phyloP scores from a whole-genome alignment of 2,113 vertebrate genomes.

The Capricornis sumatraensis region DNA sequence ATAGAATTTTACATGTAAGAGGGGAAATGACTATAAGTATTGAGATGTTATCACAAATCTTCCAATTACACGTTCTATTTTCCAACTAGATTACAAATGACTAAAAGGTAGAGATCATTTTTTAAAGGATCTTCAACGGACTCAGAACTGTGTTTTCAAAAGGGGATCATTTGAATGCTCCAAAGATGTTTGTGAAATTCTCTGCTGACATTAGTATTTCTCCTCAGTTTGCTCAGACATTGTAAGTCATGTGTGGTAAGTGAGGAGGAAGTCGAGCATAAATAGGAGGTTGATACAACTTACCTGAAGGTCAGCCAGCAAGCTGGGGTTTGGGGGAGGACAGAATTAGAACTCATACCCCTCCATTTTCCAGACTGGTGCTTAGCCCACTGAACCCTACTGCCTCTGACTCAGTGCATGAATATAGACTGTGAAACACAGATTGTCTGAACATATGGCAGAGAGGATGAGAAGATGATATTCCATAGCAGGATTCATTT shows the following conservation, averaged over 20 bases:
- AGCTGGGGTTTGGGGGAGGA: slow-evolving; percentile 24
- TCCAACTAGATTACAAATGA: background rate
- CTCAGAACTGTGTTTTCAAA: background rate
- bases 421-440: slow-evolving; percentile 71
- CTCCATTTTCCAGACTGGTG: slow-evolving; percentile 66
- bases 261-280: background rate
- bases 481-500: slow-evolving; percentile 58
- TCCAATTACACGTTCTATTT: background rate
- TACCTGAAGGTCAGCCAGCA: slow-evolving; percentile 57
- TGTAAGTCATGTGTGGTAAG: background rate
- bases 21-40: background rate
- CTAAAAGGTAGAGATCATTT: background rate
- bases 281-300: background rate
- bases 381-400: slow-evolving; percentile 67
- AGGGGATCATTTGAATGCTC: background rate
- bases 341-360: slow-evolving; percentile 71
- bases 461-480: slow-evolving; percentile 75
- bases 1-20: background rate
- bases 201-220: background rate
- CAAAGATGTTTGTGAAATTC: background rate
- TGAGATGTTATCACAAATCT: background rate
- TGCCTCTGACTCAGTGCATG: slow-evolving; percentile 68
- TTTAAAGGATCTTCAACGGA: background rate
- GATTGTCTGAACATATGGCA: slow-evolving; percentile 81
- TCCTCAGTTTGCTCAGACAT: background rate